phyloP scores from a whole-genome alignment of 2,797 vertebrate species.

The Sciurus carolinensis region DNA sequence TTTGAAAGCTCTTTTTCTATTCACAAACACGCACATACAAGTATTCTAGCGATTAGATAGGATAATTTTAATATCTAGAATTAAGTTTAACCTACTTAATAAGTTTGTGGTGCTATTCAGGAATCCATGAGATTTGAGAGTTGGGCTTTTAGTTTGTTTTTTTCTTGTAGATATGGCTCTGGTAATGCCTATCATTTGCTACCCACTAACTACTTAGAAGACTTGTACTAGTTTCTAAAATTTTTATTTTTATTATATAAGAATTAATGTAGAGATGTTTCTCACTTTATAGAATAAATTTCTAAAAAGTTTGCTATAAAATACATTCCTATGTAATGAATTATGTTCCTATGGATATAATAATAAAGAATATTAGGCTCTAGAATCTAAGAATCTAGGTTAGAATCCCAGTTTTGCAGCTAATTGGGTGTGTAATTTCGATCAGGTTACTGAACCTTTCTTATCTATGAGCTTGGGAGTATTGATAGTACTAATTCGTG shows the following conservation, averaged over 20 bases:
- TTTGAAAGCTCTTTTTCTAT: slow-evolving; percentile 48
- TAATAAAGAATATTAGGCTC: background rate
- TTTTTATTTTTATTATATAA: slow-evolving; percentile 36
- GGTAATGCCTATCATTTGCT: slow-evolving; percentile 4
- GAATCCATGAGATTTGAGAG: slow-evolving; percentile 57
- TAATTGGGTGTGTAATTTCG: slow-evolving; percentile 14
- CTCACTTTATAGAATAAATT: slow-evolving; percentile 41
- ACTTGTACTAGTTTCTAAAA: slow-evolving; percentile 44
- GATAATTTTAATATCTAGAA: slow-evolving; percentile 57
- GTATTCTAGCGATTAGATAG: slow-evolving; percentile 21
- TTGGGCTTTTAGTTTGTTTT: background rate
- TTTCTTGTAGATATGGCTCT: background rate
- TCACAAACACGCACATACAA: background rate
- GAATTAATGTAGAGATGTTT: slow-evolving; percentile 4
- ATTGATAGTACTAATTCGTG: slow-evolving; percentile 22
- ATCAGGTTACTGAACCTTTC: slow-evolving; percentile 32
- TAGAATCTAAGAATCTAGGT: slow-evolving; percentile 47
- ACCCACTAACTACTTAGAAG: background rate
- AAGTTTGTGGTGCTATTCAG: slow-evolving; percentile 28
- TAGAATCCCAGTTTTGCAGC: slow-evolving; percentile 55
- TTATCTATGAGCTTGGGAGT: background rate
- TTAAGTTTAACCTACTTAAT: slow-evolving; percentile 61
- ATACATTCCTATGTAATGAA: background rate
- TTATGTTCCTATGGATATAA: background rate
- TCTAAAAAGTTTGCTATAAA: slow-evolving; percentile 40